Percentiles rank a stretch among this genome's conserved stretches.
Evolutionary conservation across 2,888 invertebrate species (phyloP).

Genomic region (Cheiracanthium punctorium): DNA sequence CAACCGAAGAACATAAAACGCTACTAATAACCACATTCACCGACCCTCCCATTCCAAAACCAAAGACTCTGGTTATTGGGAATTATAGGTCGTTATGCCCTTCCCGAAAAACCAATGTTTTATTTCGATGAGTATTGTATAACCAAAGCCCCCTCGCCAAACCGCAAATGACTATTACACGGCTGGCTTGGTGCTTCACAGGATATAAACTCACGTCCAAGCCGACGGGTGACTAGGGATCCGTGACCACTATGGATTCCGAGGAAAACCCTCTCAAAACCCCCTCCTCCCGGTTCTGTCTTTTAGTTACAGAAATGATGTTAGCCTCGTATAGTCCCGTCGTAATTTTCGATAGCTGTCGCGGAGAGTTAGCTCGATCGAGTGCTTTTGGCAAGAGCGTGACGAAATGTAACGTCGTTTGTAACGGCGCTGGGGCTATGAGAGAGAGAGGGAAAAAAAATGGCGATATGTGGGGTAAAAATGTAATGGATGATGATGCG

Average conservation of each 20-base stretch:
- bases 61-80: not conserved
- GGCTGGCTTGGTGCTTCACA: slow-evolving; percentile 46
- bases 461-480: slow-evolving; percentile 2
- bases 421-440: slow-evolving; percentile 33
- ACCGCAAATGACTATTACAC: slow-evolving; percentile 67
- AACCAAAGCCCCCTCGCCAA: slow-evolving; percentile 9
- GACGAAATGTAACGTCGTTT: slow-evolving; percentile 49
- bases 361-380: slow-evolving; percentile 46
- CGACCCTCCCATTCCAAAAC: not conserved
- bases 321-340: slow-evolving; percentile 37
- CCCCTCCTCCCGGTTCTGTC: not conserved
- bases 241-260: slow-evolving; percentile 40
- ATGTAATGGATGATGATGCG: slow-evolving; percentile 16
- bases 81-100: not conserved
- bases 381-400: slow-evolving; percentile 44
- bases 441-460: too few species aligned
- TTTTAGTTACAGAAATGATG: slow-evolving; percentile 15
- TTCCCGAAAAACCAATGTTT: slow-evolving; percentile 30
- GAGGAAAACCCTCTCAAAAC: slow-evolving; percentile 9
- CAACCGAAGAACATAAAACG: too few species aligned
- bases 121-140: slow-evolving; percentile 49
- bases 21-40: not conserved
- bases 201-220: slow-evolving; percentile 45
- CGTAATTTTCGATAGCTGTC: slow-evolving; percentile 52
- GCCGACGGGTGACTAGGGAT: slow-evolving; percentile 53